phyloP scores from a whole-genome alignment of 2,888 invertebrate genomes.

The Leptopilina drosophilae region DNA sequence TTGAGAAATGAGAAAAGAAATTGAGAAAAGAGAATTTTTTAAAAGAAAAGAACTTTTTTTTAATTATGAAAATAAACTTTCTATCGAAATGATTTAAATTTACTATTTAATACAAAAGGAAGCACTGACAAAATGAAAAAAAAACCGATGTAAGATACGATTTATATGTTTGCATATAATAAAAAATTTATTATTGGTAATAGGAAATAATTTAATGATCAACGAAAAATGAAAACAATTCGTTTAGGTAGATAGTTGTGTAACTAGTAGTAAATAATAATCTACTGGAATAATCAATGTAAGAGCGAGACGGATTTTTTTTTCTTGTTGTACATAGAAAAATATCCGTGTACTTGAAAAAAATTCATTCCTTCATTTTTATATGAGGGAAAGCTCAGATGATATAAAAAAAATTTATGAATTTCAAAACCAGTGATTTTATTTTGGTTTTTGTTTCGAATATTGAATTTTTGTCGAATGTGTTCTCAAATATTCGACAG shows the following conservation, averaged over 20 bases:
- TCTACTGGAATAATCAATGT: slow-evolving; percentile 25
- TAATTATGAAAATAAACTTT: no score
- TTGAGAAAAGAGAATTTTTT: no score
- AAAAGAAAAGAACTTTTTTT: no score
- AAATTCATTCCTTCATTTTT: no score
- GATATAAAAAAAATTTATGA: neutral
- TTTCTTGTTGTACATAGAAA: neutral
- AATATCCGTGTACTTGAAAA: neutral
- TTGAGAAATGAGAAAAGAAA: no score
- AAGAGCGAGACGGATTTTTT: slow-evolving; percentile 2
- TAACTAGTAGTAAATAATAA: slow-evolving; percentile 21
- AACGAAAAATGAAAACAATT: slow-evolving; percentile 21
- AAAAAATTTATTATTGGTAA: slow-evolving; percentile 27
- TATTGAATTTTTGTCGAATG: slow-evolving; percentile 4
- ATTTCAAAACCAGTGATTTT: slow-evolving; percentile 1
- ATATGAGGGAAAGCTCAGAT: neutral
- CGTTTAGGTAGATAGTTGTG: slow-evolving; percentile 24
- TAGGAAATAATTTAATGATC: slow-evolving; percentile 32
- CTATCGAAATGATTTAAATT: slow-evolving; percentile 1
- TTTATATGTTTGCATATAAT: slow-evolving; percentile 9
- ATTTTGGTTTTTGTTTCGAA: slow-evolving; percentile 16
- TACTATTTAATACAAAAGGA: slow-evolving; percentile 17
- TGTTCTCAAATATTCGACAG: neutral
- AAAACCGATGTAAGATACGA: slow-evolving; percentile 12
- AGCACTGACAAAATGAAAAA: neutral